Evolutionary conservation across 2,888 invertebrate genomes (phyloP).

Genomic region (Tetanocera ferruginea): DNA sequence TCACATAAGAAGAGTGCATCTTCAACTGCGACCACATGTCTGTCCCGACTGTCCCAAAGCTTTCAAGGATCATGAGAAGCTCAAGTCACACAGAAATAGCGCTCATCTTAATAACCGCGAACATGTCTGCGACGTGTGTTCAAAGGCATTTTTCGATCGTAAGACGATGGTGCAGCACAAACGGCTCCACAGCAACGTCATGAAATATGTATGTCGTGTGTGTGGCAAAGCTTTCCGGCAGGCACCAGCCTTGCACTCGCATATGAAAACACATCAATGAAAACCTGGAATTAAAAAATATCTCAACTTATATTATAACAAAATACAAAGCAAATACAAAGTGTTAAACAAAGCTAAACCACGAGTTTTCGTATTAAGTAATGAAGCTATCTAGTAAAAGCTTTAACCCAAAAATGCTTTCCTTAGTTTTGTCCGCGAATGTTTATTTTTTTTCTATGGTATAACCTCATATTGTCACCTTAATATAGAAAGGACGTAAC

Average conservation of each 20-base stretch:
- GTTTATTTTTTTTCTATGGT: too few relatives aligned
- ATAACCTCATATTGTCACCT: too few relatives aligned
- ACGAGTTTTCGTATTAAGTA: too few relatives aligned
- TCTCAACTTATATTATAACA: too few relatives aligned
- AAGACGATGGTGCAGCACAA: conserved; percentile 22
- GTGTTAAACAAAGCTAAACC: too few relatives aligned
- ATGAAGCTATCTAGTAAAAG: too few relatives aligned
- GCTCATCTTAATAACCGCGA: background rate
- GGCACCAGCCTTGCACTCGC: conserved; percentile 13
- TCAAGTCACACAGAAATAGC: conserved; percentile 16
- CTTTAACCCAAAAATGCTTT: too few relatives aligned
- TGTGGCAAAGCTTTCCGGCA: conserved; percentile 24
- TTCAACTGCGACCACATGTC: conserved; percentile 11
- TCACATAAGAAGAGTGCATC: conserved; percentile 12
- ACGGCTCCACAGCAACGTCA: conserved; percentile 10
- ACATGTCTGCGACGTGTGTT: conserved; percentile 18
- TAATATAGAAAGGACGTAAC: too few relatives aligned
- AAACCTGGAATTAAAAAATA: too few relatives aligned
- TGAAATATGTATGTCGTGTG: conserved; percentile 24
- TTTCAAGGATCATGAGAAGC: background rate
- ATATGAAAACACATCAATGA: conserved; percentile 13
- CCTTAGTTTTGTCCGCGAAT: too few relatives aligned
- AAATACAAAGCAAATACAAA: too few relatives aligned
- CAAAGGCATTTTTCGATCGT: conserved; percentile 18
- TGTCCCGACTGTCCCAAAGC: conserved; percentile 3